Evolutionary conservation across 2,113 vertebrate species (phyloP).

Genomic region (Chlorodrepanis virens): DNA sequence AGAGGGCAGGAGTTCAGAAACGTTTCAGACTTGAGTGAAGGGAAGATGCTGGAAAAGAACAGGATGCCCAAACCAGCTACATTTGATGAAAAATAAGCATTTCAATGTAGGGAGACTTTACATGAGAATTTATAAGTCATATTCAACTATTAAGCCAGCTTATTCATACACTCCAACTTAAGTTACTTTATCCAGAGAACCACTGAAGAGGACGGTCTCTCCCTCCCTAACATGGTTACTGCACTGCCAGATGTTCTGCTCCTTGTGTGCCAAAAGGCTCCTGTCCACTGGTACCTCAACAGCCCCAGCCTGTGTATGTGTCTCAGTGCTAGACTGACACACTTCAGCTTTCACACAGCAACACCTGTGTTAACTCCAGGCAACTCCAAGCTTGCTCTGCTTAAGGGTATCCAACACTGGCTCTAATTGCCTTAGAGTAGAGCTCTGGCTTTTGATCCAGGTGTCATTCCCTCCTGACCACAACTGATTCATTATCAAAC

Average conservation of each 20-base stretch:
- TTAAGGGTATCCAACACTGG: not conserved
- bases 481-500: constrained; percentile 38
- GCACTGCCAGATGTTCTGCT: not conserved
- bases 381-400: not conserved
- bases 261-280: not conserved
- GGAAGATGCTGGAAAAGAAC: constrained; percentile 38
- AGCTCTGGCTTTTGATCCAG: constrained; percentile 44
- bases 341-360: not conserved
- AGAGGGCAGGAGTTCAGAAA: constrained; percentile 4
- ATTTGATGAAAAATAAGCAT: not conserved
- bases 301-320: not conserved
- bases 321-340: not conserved
- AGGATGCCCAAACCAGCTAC: constrained; percentile 5
- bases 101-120: not conserved
- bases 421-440: not conserved
- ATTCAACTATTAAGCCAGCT: constrained; percentile 35
- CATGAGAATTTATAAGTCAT: constrained; percentile 19
- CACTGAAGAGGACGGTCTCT: not conserved
- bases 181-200: not conserved
- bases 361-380: not conserved
- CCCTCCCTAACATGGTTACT: not conserved
- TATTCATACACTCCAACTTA: constrained; percentile 57
- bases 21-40: not conserved
- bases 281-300: not conserved
- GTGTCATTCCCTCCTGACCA: constrained; percentile 11